phyloP scores from a whole-genome alignment of 2,888 invertebrate species.

The Chrysomela aeneicollis region DNA sequence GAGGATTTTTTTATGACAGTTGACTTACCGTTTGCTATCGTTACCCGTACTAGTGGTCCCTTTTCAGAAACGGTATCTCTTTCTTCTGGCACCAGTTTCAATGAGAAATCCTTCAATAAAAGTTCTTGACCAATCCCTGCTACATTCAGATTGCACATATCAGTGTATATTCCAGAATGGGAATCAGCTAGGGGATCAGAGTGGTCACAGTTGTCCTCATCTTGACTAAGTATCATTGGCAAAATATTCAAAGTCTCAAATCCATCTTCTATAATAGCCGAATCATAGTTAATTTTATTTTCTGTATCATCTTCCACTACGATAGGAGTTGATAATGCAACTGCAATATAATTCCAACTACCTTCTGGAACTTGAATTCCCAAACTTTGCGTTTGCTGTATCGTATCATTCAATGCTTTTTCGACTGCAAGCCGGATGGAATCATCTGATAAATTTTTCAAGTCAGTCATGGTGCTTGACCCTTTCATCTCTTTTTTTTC shows the following conservation, averaged over 20 bases:
- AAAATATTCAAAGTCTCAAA: background rate
- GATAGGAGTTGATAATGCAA: constrained; percentile 5
- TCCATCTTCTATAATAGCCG: background rate
- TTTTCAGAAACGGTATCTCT: constrained; percentile 5
- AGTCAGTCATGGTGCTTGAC: no score
- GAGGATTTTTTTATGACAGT: constrained; percentile 6
- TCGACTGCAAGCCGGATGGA: no score
- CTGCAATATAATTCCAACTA: background rate
- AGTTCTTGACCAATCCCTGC: constrained; percentile 12
- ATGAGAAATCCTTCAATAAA: constrained; percentile 7
- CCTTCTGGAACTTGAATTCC: constrained; percentile 5
- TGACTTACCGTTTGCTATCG: constrained; percentile 4
- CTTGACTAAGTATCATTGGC: no score
- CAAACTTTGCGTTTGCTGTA: background rate
- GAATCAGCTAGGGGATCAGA: background rate
- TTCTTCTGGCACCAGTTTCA: background rate
- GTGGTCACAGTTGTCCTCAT: no score
- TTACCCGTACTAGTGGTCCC: constrained; percentile 1
- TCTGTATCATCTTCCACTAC: background rate
- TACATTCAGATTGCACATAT: constrained; percentile 8
- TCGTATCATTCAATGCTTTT: background rate
- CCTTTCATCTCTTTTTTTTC: no score
- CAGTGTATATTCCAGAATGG: background rate
- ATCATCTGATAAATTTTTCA: no score
- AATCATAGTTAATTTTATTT: background rate